A percentile compares a stretch with the other conserved stretches of the same genome.
These are phyloP conservation scores for Potamilus streckersoni DNA, from an alignment of 1,140 invertebrate genomes.

Conservation along the genomic window DNA sequence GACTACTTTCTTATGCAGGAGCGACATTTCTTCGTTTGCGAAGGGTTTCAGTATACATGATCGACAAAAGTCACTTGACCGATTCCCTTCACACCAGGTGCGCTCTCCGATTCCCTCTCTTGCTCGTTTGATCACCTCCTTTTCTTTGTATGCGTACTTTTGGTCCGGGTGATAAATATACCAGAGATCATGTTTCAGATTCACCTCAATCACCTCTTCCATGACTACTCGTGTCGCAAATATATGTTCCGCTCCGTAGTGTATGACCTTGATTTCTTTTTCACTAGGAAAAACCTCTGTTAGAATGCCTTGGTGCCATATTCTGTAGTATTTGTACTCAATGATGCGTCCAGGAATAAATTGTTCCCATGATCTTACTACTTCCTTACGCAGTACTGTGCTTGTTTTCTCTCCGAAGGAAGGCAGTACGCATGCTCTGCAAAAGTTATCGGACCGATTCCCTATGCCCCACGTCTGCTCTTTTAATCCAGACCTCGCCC, in stretches of 20 bases:
- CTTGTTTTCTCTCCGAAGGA: background rate
- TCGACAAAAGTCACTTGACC: constrained; percentile 13
- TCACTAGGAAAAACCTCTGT: too few relatives aligned
- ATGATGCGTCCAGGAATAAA: constrained; percentile 13
- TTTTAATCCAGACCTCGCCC: constrained; percentile 7
- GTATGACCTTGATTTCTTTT: too few relatives aligned
- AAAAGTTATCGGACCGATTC: too few relatives aligned
- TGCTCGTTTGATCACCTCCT: constrained; percentile 1
- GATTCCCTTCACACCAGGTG: constrained; percentile 3
- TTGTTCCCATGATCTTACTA: constrained; percentile 7
- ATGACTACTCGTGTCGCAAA: too few relatives aligned
- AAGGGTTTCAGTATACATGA: constrained; percentile 7
- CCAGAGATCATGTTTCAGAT: too few relatives aligned
- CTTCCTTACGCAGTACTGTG: constrained; percentile 4
- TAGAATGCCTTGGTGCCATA: constrained; percentile 23
- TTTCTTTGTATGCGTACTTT: too few relatives aligned
- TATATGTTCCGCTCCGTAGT: too few relatives aligned
- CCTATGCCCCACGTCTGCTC: background rate
- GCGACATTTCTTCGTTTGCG: background rate
- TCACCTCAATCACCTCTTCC: too few relatives aligned
- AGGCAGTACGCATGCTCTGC: too few relatives aligned
- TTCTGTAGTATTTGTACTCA: constrained; percentile 13
- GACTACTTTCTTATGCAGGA: constrained; percentile 3
- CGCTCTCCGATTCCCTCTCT: constrained; percentile 5
- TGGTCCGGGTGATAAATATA: too few relatives aligned